These are phyloP conservation scores for Ichneumoninae sp. DNA, from an alignment of 2,888 invertebrate species.

Conservation along the genomic window DNA sequence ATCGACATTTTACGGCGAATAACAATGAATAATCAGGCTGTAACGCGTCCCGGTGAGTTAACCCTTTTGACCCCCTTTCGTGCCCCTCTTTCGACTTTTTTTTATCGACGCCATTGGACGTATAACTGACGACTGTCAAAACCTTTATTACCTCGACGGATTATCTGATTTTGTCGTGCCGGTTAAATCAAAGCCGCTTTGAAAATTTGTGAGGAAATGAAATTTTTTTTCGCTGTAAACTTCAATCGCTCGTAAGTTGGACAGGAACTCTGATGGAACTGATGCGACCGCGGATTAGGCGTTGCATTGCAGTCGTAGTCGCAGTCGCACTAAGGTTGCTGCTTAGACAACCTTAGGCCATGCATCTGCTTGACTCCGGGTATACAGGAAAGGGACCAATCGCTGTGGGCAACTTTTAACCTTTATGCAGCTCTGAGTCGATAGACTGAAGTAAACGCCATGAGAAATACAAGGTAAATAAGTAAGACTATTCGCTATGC, in stretches of 20 bases:
- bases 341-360: no score
- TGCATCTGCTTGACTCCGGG: no score
- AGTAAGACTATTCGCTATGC: no score
- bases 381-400: no score
- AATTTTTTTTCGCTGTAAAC: neutral
- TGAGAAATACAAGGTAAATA: no score
- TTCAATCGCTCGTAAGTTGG: neutral
- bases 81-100: neutral
- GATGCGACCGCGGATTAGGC: no score
- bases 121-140: neutral
- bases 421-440: no score
- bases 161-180: neutral
- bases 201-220: no score
- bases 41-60: neutral
- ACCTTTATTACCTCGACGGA: neutral
- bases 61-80: slow-evolving; percentile 19
- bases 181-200: neutral
- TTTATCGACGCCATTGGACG: neutral
- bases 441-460: no score
- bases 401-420: no score
- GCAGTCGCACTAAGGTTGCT: no score
- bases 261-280: neutral
- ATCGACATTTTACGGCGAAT: neutral
- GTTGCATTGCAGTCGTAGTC: no score
- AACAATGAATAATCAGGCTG: neutral